Percentiles rank a stretch among this genome's conserved stretches.
Conservation (phyloP, 2,113 vertebrate genomes). For the Megaceryle torquata region DNA sequence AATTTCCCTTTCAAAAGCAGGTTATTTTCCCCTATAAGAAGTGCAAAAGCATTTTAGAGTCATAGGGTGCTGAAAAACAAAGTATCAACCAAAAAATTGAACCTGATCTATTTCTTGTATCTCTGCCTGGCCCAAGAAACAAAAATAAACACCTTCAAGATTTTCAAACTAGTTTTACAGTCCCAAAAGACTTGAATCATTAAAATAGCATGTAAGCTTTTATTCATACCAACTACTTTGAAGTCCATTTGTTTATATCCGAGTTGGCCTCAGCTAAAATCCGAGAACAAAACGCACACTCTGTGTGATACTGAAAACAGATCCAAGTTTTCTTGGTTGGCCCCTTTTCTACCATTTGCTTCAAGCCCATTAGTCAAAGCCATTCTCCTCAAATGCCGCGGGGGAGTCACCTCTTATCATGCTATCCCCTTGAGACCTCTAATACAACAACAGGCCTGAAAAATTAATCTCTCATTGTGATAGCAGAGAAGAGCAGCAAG, state of each 20-base stretch:
- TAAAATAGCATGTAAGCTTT: slow-evolving; percentile 59
- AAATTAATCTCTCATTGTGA: neutral
- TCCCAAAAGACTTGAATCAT: slow-evolving; percentile 34
- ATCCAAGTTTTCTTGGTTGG: slow-evolving; percentile 22
- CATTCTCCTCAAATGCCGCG: neutral
- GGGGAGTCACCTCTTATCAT: neutral
- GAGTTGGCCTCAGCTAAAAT: slow-evolving; percentile 31
- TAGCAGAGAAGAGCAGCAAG: neutral
- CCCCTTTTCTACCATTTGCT: neutral
- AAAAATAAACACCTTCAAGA: slow-evolving; percentile 45
- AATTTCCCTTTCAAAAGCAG: neutral
- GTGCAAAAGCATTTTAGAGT: neutral
- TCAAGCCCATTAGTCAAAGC: neutral
- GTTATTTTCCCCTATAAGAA: neutral
- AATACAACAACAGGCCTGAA: neutral
- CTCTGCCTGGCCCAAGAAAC: neutral
- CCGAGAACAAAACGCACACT: slow-evolving; percentile 46
- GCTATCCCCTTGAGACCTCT: neutral
- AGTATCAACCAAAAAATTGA: neutral
- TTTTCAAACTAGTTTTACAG: slow-evolving; percentile 24
- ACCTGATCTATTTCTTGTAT: neutral
- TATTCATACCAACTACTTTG: slow-evolving; percentile 53
- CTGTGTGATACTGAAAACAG: slow-evolving; percentile 21
- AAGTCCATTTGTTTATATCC: slow-evolving; percentile 58
- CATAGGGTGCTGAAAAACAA: neutral